Evolutionary conservation across 2,888 invertebrate species (phyloP), one percentile per base, ranked within the genome.

Genomic region (Eupsilia transversa): DNA sequence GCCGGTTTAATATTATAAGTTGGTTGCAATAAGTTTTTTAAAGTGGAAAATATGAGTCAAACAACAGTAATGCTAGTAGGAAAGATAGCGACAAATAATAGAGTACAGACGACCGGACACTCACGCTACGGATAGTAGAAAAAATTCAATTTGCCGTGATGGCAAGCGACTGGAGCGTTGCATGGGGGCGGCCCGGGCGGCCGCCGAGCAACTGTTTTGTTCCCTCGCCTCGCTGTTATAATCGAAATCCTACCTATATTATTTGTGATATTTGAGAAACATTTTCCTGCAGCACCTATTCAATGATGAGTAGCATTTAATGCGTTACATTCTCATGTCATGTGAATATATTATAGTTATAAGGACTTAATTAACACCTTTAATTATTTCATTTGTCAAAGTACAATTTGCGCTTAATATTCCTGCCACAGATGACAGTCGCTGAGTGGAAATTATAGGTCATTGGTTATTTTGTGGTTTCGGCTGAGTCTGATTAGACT

Each of bases 181-280:
- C 41, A 60, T 33, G 70, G 49, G 56, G 74, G 46, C 38, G 43
- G 33, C 33, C 3, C 41, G 56, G 74, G 46, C 38, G 43, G 33
- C 33, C 3, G 38, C n/a, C 20, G 14, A 14, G 41, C 27, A 12
- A 43, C 74, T 27, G 30, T 41, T 41, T 65, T 38, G 41, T 59
- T 59, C 35, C 46, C 33, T 64, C 35, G 27, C 9, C 10, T 41
- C n/a, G 35, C 49, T 35, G 46, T 57, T 46, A 46, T 38, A 49
- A 66, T 43, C 27, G n/a, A 12, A 33, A 65, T 57, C 27, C 33
- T 59, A 30, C 30, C 14, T n/a, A n/a, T n/a, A n/a, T 12, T 57
- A 63, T 30, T 27, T 56, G 46, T 57, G 30, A 57, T 63, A 56
- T 63, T 72, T 46, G 14, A n/a, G 27, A 27, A 59, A 59, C 27